phyloP scores from a whole-genome alignment of 2,113 vertebrate genomes.

The Danionella cerebrum region DNA sequence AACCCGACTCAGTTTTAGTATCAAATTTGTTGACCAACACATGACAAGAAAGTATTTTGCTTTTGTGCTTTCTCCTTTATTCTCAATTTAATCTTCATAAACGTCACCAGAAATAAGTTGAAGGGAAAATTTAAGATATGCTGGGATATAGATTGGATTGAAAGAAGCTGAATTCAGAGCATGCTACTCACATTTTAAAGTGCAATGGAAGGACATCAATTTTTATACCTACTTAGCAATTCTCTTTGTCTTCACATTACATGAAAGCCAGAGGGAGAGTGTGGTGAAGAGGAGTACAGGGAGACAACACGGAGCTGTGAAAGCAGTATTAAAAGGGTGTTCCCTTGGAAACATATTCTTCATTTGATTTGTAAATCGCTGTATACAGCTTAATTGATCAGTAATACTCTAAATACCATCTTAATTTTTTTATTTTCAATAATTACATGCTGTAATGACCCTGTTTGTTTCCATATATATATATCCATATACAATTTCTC shows the following conservation, averaged over 20 bases:
- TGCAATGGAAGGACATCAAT: constrained; percentile 3
- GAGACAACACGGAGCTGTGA: background rate
- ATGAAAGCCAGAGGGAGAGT: background rate
- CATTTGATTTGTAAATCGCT: background rate
- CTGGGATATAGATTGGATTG: background rate
- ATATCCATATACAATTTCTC: too few relatives aligned
- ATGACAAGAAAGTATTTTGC: too few relatives aligned
- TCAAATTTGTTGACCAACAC: too few relatives aligned
- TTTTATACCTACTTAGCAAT: constrained; percentile 1
- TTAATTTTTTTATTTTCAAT: background rate
- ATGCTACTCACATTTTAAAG: background rate
- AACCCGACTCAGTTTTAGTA: too few relatives aligned
- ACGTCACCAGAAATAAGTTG: too few relatives aligned
- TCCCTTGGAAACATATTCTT: constrained; percentile 11
- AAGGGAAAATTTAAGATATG: too few relatives aligned
- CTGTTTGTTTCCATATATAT: too few relatives aligned
- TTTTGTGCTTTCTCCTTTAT: too few relatives aligned
- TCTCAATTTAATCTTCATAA: too few relatives aligned
- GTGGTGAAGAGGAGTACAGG: background rate
- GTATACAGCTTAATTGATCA: background rate
- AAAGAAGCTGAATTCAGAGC: background rate
- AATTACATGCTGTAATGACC: background rate
- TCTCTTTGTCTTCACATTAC: constrained; percentile 7
- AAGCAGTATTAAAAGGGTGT: background rate
- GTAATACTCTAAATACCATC: background rate